Evolutionary conservation across 2,113 vertebrate genomes (phyloP), one percentile per base, ranked within the genome.

Genomic region (Tor tambroides): DNA sequence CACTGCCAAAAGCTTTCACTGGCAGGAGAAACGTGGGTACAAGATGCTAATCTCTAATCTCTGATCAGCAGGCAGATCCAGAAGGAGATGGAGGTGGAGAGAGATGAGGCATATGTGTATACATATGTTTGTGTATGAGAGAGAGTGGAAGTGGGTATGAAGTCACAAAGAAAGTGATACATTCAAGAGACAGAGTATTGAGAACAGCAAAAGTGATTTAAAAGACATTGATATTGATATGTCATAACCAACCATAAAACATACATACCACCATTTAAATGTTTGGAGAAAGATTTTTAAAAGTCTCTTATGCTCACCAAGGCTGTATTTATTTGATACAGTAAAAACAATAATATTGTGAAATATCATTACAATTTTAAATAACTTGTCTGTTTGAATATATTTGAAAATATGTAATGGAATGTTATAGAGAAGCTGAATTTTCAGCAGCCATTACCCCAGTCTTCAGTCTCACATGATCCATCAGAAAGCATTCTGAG

Each of bases 1-100:
- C 92, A 90, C 93, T 92, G 93, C 92, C 92, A 92, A 92, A 95
- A 95, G 93, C 92, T 94, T 95, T 94, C 93, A 89, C 91, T 95
- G 93, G 91, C 93, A 94, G 89, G 88, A 91, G 91, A 92, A 88
- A 93, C 84, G 89, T 89, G 91, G 93, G 84, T 93, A 93, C 91
- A 90, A 80, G 91, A 94, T 95, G 92, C 92, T 94, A 91, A 91
- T 93, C 94, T 93, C 92, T 89, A 91, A 94, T 94, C 93, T 93
- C 86, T 86, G 90, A 90, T 91, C 91, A 76, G 91, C 91, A 92
- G 93, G 92, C 91, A 92, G 92, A 93, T 86, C 90, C 46, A 93
- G 88, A 69, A 90, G 85, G 81, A 87, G 88, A 91, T 91, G 92
- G 90, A 90, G 90, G 85, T 84, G 46, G 46, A 54, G 87, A 43